A percentile compares a stretch with the other conserved stretches of the same genome.
phyloP scores from a whole-genome alignment of 1,140 invertebrate species.

The Nebria ingens region DNA sequence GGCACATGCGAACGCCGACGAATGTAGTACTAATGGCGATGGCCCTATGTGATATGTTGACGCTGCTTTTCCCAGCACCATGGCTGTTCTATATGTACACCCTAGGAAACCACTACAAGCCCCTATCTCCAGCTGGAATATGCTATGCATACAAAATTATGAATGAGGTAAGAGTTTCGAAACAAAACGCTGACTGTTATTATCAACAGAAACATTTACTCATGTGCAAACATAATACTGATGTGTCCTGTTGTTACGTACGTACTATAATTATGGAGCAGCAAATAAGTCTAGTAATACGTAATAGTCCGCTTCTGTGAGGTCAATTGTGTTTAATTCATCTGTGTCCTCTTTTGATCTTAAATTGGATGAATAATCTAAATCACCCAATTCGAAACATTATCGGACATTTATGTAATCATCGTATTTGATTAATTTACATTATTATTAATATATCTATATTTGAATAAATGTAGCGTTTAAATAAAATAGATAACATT shows the following conservation, averaged over 20 bases:
- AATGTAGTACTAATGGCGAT: slow-evolving; percentile 81
- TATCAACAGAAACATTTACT: slow-evolving; percentile 2
- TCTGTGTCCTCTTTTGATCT: too few species aligned
- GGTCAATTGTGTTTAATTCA: neutral
- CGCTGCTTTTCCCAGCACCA: slow-evolving; percentile 76
- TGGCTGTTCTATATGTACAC: slow-evolving; percentile 87
- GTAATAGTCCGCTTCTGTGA: neutral
- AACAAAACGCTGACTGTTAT: slow-evolving; percentile 27
- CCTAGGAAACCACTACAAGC: slow-evolving; percentile 72
- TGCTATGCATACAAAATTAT: slow-evolving; percentile 72
- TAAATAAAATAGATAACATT: too few species aligned
- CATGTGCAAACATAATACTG: too few species aligned
- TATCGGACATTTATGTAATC: too few species aligned
- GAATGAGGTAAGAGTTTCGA: slow-evolving; percentile 74
- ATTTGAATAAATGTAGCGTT: too few species aligned
- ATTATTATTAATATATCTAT: neutral
- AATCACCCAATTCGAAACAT: too few species aligned
- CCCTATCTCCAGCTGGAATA: slow-evolving; percentile 55
- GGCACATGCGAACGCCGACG: slow-evolving; percentile 72
- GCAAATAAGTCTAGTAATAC: too few species aligned
- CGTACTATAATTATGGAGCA: neutral
- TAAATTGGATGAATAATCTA: too few species aligned
- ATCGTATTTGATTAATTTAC: too few species aligned
- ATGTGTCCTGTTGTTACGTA: neutral
- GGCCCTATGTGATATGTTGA: slow-evolving; percentile 89